Evolutionary conservation across 2,113 vertebrate species (phyloP).

Genomic region (Gymnocephalus cernua): DNA sequence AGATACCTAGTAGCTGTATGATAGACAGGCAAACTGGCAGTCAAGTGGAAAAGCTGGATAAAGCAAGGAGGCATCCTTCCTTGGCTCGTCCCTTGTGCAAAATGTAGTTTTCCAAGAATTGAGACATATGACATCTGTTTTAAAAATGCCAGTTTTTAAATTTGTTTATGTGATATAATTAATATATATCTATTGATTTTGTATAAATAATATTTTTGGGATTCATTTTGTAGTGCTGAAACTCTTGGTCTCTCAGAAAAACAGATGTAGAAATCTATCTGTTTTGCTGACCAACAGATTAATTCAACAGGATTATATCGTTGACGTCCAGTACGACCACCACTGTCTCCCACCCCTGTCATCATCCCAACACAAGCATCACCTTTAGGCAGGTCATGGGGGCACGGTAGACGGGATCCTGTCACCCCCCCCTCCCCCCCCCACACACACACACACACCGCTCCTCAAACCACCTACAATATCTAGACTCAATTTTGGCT

Average conservation of each 20-base stretch:
- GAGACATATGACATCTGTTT: not conserved
- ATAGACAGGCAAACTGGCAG: constrained; percentile 8
- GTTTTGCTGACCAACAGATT: not conserved
- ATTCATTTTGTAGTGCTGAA: not conserved
- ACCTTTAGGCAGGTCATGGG: constrained; percentile 71
- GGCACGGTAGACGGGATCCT: constrained; percentile 61
- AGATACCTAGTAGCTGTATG: constrained; percentile 42
- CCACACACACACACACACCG: too few relatives aligned
- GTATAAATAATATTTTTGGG: not conserved
- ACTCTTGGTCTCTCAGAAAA: not conserved
- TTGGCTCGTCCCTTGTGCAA: not conserved
- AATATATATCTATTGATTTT: not conserved
- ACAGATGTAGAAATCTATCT: not conserved
- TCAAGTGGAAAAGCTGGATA: constrained; percentile 23
- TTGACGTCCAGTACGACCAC: not conserved
- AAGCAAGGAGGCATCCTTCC: constrained; percentile 1
- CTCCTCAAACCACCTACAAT: constrained; percentile 57
- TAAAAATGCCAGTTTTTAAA: not conserved
- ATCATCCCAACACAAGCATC: constrained; percentile 62
- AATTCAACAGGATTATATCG: not conserved
- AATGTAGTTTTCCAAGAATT: not conserved
- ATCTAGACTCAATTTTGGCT: constrained; percentile 55
- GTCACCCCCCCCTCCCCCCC: constrained; percentile 19
- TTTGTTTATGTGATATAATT: not conserved
- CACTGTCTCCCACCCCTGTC: constrained; percentile 55